Evolutionary conservation across 2,888 invertebrate genomes (phyloP).

Genomic region (Pterostichus niger): DNA sequence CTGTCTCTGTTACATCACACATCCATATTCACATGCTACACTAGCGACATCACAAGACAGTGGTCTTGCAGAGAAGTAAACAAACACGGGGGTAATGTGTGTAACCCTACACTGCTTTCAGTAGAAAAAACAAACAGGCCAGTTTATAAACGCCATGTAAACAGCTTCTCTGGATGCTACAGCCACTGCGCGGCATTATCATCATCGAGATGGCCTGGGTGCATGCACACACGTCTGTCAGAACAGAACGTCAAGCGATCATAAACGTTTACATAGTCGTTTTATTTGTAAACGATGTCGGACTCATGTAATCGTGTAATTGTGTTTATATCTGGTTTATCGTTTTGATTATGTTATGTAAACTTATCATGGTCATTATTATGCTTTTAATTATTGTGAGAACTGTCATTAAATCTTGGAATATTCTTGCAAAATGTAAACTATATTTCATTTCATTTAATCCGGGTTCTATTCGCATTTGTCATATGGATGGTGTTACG

Average conservation of each 20-base stretch:
- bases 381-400: conserved; percentile 1
- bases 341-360: not conserved
- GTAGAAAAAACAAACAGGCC: conserved; percentile 75
- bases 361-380: not conserved
- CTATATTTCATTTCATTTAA: too few species aligned
- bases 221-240: not conserved
- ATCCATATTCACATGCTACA: not conserved
- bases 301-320: not conserved
- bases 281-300: conserved; percentile 19
- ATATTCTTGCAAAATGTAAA: too few species aligned
- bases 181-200: conserved; percentile 10
- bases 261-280: not conserved
- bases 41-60: conserved; percentile 20
- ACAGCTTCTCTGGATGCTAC: not conserved
- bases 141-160: conserved; percentile 52
- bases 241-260: conserved; percentile 4
- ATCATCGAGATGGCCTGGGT: not conserved
- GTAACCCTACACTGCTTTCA: conserved; percentile 76
- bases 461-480: too few species aligned
- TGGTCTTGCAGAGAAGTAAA: conserved; percentile 59
- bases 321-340: not conserved
- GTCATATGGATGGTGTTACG: too few species aligned
- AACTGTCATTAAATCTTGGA: not conserved
- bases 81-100: conserved; percentile 68
- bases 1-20: too few species aligned